Evolutionary conservation across 2,113 vertebrate species (phyloP).

Genomic region (Dendrocopos noguchii): DNA sequence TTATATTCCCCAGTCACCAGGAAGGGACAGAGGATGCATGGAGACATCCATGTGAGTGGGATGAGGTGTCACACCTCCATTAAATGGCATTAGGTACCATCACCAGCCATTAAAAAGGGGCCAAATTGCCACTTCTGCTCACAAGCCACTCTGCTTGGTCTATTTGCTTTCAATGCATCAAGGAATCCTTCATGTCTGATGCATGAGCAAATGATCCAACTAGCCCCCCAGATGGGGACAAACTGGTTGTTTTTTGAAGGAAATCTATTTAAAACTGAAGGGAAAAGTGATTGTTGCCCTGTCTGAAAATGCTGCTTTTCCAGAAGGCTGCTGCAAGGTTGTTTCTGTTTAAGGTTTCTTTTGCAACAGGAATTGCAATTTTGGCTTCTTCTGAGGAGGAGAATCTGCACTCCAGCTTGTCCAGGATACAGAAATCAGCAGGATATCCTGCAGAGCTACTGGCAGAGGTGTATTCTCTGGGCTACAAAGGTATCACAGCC

Average conservation of each 20-base stretch:
- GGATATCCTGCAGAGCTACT: background rate
- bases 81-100: background rate
- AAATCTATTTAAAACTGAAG: background rate
- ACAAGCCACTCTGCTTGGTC: background rate
- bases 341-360: background rate
- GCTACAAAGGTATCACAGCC: background rate
- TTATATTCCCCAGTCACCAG: rapidly evolving
- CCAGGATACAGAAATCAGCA: background rate
- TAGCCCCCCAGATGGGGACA: background rate
- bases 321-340: background rate
- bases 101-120: background rate
- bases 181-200: background rate
- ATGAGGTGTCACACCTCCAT: background rate
- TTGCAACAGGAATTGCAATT: background rate
- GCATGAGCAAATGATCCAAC: rapidly evolving
- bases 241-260: background rate
- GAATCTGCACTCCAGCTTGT: background rate
- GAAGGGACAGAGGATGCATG: background rate
- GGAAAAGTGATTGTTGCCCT: background rate
- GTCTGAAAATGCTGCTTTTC: background rate
- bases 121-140: background rate
- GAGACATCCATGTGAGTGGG: rapidly evolving
- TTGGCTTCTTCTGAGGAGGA: background rate
- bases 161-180: background rate
- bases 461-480: background rate